phyloP scores from a whole-genome alignment of 2,888 invertebrate species.

The Drosophila buzzatii region DNA sequence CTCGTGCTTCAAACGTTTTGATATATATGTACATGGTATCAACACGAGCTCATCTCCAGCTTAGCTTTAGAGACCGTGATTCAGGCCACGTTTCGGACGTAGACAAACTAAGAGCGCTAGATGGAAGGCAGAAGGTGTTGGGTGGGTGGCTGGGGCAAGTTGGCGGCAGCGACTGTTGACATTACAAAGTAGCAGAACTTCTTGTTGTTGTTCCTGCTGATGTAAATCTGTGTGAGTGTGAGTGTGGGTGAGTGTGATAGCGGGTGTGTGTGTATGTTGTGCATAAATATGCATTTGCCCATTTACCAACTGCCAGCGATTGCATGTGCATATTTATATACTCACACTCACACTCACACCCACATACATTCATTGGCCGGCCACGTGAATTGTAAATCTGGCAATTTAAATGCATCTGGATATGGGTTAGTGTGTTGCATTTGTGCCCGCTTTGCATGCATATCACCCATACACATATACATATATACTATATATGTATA shows the following conservation, averaged over 20 bases:
- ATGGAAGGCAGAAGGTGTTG: not conserved
- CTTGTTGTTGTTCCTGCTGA: constrained; percentile 15
- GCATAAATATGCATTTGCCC: constrained; percentile 71
- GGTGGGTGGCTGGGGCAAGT: constrained; percentile 6
- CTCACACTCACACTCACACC: not conserved
- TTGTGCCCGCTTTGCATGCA: constrained; percentile 33
- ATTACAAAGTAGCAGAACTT: constrained; percentile 62
- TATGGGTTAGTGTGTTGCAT: constrained; percentile 53
- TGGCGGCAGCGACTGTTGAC: constrained; percentile 66
- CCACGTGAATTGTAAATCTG: constrained; percentile 28
- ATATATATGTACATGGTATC: no score
- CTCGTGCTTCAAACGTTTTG: no score
- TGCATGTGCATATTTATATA: constrained; percentile 57
- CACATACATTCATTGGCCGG: constrained; percentile 49
- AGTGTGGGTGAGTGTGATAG: not conserved
- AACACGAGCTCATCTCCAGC: constrained; percentile 32
- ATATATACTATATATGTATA: no score
- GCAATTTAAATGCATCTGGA: constrained; percentile 21
- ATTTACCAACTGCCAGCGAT: constrained; percentile 42
- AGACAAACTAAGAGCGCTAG: constrained; percentile 4
- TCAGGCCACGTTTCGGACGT: constrained; percentile 22
- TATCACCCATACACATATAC: constrained; percentile 5
- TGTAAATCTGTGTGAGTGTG: constrained; percentile 11
- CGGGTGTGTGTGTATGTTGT: constrained; percentile 20
- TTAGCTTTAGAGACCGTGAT: constrained; percentile 32